A percentile compares a stretch with the other conserved stretches of the same genome.
Conservation (phyloP, 2,888 invertebrate species). For the Drosophila aldrichi region DNA sequence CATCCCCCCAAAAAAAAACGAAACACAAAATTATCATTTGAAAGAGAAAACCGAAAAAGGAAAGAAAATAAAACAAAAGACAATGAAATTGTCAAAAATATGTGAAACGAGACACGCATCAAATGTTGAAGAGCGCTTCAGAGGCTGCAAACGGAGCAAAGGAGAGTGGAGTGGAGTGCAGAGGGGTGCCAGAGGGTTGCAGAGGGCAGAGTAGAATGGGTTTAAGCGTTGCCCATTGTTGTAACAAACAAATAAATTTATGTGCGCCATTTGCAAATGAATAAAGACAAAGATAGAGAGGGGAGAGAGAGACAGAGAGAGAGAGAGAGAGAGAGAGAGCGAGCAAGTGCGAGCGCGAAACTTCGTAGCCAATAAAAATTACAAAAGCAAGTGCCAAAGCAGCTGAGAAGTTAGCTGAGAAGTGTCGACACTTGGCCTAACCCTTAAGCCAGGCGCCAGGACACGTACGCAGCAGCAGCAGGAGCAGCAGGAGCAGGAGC, state of each 20-base stretch:
- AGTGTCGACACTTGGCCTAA: slow-evolving; percentile 75
- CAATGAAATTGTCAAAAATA: slow-evolving; percentile 81
- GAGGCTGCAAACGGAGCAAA: background rate
- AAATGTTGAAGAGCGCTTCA: slow-evolving; percentile 34
- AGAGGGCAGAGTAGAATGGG: background rate
- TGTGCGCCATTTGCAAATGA: slow-evolving; percentile 77
- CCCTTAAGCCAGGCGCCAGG: slow-evolving; percentile 63
- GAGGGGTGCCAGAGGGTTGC: background rate
- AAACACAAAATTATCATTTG: slow-evolving; percentile 57
- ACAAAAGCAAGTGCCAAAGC: slow-evolving; percentile 63
- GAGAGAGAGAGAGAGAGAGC: slow-evolving; percentile 32
- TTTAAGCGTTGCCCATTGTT: slow-evolving; percentile 45
- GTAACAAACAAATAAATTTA: slow-evolving; percentile 78
- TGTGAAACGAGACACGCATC: slow-evolving; percentile 78
- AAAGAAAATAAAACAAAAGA: slow-evolving; percentile 57
- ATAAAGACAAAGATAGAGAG: slow-evolving; percentile 10
- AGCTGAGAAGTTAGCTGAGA: slow-evolving; percentile 51
- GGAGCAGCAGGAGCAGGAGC: slow-evolving; percentile 3
- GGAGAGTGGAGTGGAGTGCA: background rate
- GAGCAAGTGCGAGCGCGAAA: slow-evolving; percentile 50
- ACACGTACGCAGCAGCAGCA: slow-evolving; percentile 54
- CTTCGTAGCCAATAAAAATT: slow-evolving; percentile 75
- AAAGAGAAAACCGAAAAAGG: slow-evolving; percentile 41
- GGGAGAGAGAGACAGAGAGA: background rate
- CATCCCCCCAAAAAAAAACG: background rate